Evolutionary conservation across 2,113 vertebrate species (phyloP), one percentile per base, ranked within the genome.

Genomic region (Gadus chalcogrammus): DNA sequence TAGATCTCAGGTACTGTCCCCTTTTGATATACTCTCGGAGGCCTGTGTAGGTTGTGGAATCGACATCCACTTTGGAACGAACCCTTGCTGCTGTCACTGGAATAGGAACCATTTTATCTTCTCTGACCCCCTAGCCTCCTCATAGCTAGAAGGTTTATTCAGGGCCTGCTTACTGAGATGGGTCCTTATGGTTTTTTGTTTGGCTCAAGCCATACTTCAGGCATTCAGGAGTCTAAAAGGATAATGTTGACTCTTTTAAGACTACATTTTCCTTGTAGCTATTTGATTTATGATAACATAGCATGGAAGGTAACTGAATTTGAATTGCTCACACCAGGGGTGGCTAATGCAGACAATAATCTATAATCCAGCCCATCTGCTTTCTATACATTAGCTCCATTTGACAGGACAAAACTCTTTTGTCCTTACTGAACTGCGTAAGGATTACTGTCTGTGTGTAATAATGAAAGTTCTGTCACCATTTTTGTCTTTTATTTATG

Each of bases 31-130:
- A 74, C 62, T 48, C 8, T 48, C 42, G 12, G 42, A 48, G 42
- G 42, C 42, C 42, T 13, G 11, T 4, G 31, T 35, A 48, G 8
- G 42, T 48, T 48, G 15, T 65, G 74, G 64, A 70, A 69, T 72
- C 59, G 76, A 71, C 79, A 82, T 85, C 74, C 78, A 80, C 79
- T 20, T 27, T 71, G 22, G 73, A 38, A 70, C 64, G 27, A 55
- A 67, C 66, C 71, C 59, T 15, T 77, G 75, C 56, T 83, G 68
- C 71, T 72, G 60, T 67, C 73, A 77, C 76, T 70, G 75, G 83
- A 89, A 89, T 72, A 31, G 22, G 82, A 90, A 77, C 72, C 74
- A 55, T 77, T 65, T 60, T 73, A 55, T 79, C 68, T 76, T 48
- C 64, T 31, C 42, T 77, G 69, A 72, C 53, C 20, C 70, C 65